These are phyloP conservation scores for Siderastrea siderea DNA, from an alignment of 92 coral and sea anemone species.

Conservation along the genomic window DNA sequence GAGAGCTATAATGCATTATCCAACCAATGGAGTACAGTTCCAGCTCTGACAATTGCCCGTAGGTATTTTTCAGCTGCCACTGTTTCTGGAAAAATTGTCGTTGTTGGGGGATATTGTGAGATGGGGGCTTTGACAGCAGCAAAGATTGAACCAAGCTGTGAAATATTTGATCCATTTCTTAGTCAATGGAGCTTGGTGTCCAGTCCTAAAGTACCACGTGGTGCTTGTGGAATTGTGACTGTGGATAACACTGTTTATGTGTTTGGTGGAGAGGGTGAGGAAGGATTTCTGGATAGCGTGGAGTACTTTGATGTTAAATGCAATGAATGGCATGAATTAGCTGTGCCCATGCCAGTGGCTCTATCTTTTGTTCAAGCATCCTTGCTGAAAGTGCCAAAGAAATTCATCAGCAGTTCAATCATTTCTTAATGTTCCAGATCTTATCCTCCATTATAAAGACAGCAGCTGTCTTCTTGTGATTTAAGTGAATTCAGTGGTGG, in stretches of 20 bases:
- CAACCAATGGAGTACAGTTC: constrained; percentile 25
- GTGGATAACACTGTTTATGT: constrained; percentile 27
- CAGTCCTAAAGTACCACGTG: constrained; percentile 19
- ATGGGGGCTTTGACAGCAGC: not conserved
- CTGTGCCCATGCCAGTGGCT: not conserved
- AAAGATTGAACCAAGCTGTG: constrained; percentile 43
- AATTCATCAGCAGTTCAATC: not conserved
- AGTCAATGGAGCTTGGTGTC: constrained; percentile 42
- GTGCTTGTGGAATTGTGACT: constrained; percentile 20
- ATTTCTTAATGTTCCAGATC: too few species aligned
- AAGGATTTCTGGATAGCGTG: not conserved
- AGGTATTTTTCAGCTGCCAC: constrained; percentile 22
- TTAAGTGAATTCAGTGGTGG: too few species aligned
- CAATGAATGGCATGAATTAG: constrained; percentile 12
- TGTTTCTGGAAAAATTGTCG: constrained; percentile 20
- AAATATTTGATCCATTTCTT: constrained; percentile 46
- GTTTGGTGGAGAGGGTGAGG: constrained; percentile 25
- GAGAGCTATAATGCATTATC: constrained; percentile 15
- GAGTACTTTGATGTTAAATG: constrained; percentile 10
- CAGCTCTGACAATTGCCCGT: constrained; percentile 12
- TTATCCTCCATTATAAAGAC: too few species aligned
- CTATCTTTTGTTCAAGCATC: not conserved
- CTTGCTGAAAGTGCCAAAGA: not conserved
- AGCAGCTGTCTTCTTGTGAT: too few species aligned
- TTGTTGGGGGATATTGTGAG: constrained; percentile 45